These are phyloP conservation scores for Rhabdomys dilectus DNA, from an alignment of 2,113 vertebrate genomes.

Conservation along the genomic window DNA sequence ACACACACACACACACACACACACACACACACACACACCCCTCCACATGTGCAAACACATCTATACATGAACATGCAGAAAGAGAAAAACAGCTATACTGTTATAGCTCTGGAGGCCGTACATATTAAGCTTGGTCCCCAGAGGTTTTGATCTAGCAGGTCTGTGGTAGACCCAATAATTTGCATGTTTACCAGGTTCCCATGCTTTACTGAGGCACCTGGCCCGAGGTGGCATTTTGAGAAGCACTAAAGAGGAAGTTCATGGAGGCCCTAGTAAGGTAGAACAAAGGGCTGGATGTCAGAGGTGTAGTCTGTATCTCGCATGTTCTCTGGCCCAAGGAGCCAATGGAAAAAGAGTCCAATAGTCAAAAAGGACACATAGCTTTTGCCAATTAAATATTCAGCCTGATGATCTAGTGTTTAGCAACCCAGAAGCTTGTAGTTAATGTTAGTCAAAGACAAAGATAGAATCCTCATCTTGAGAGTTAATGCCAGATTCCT, in stretches of 20 bases:
- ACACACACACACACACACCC: too few relatives aligned
- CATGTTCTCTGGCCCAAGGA: not conserved
- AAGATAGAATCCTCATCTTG: not conserved
- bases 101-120: not conserved
- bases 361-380: not conserved
- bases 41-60: not conserved
- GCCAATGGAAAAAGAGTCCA: not conserved
- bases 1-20: not conserved
- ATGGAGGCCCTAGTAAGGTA: not conserved
- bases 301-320: not conserved
- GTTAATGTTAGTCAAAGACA: not conserved
- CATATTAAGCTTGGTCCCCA: not conserved
- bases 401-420: not conserved
- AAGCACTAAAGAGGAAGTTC: not conserved
- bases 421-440: not conserved
- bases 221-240: not conserved
- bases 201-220: not conserved
- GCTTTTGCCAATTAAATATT: not conserved
- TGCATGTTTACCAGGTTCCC: not conserved
- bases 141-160: not conserved
- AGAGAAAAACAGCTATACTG: not conserved
- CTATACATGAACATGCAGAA: not conserved
- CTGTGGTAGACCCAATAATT: not conserved
- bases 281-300: not conserved
- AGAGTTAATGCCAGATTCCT: not conserved